These are phyloP conservation scores for Erpobdella octoculata DNA, from an alignment of 2,888 invertebrate species.

Conservation along the genomic window DNA sequence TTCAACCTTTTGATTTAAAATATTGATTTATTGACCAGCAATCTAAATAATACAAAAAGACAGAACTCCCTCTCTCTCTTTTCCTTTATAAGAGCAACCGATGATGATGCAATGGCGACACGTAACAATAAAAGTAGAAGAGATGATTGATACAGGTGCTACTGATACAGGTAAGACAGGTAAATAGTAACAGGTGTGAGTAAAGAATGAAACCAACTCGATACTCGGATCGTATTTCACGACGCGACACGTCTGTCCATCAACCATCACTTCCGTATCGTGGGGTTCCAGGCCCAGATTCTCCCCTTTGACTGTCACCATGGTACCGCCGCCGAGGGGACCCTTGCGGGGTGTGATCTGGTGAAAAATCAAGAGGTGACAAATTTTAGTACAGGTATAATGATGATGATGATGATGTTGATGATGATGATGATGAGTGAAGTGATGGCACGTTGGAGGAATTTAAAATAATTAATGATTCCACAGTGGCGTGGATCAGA, in stretches of 20 bases:
- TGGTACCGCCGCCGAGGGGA: constrained; percentile 23
- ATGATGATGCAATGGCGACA: too few species aligned
- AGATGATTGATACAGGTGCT: too few species aligned
- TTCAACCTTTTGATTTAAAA: too few species aligned
- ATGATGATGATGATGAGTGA: background rate
- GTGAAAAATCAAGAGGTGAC: background rate
- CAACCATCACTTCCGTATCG: constrained; percentile 16
- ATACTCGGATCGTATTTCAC: constrained; percentile 6
- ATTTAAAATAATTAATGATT: too few species aligned
- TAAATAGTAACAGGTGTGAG: background rate
- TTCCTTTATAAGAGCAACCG: too few species aligned
- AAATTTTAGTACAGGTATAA: background rate
- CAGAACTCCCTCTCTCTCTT: too few species aligned
- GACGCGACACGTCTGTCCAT: constrained; percentile 15
- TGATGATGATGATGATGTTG: constrained; percentile 54
- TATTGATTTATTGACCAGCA: too few species aligned
- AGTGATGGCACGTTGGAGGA: too few species aligned
- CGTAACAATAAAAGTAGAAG: too few species aligned
- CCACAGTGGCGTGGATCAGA: too few species aligned
- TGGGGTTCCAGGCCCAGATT: constrained; percentile 13
- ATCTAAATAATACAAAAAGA: too few species aligned
- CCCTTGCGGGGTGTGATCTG: constrained; percentile 26
- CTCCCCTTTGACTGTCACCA: constrained; percentile 26
- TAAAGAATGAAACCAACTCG: constrained; percentile 6
- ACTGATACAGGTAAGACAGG: background rate